phyloP scores from a whole-genome alignment of 1,140 invertebrate genomes.

The Gryllus bimaculatus region DNA sequence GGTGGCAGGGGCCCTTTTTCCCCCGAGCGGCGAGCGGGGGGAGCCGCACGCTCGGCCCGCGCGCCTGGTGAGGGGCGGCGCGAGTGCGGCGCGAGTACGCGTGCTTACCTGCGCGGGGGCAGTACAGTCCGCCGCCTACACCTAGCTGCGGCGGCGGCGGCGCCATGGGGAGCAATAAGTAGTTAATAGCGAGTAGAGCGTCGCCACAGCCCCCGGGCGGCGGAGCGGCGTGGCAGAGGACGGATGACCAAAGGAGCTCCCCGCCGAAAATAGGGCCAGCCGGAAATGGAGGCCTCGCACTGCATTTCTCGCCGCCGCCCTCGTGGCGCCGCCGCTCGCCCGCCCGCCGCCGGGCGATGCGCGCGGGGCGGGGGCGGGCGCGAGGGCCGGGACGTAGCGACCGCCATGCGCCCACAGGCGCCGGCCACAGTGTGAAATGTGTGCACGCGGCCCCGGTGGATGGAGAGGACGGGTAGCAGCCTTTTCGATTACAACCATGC shows the following conservation, averaged over 20 bases:
- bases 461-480: too few relatives aligned
- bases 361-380: too few relatives aligned
- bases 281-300: not conserved
- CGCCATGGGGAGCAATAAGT: conserved; percentile 3
- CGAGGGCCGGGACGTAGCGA: too few relatives aligned
- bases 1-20: not conserved
- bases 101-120: not conserved
- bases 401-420: too few relatives aligned
- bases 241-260: not conserved
- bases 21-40: not conserved
- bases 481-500: too few relatives aligned
- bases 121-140: not conserved
- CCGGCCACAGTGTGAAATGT: too few relatives aligned
- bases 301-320: not conserved
- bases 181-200: not conserved
- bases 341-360: too few relatives aligned
- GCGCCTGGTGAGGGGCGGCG: too few relatives aligned
- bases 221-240: not conserved
- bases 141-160: too few relatives aligned
- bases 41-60: not conserved
- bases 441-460: too few relatives aligned
- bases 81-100: too few relatives aligned
- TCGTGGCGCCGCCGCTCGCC: too few relatives aligned
- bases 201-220: not conserved
- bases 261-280: not conserved